These are phyloP conservation scores for Holothuria leucospilota DNA, from an alignment of 53 echinoderm and acorn worm genomes.

Conservation along the genomic window DNA sequence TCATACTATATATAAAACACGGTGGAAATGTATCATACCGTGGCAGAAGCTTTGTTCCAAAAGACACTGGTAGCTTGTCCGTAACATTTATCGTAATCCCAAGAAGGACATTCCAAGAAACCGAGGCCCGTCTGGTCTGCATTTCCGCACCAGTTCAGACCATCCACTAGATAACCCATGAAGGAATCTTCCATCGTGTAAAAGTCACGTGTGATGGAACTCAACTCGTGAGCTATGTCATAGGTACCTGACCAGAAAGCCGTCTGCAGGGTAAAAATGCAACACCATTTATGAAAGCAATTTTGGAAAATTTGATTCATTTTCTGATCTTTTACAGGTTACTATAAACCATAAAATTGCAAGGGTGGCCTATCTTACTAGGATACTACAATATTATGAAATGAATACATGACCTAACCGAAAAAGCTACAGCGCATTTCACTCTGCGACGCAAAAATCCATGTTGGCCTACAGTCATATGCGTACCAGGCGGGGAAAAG, in stretches of 20 bases:
- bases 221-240: conserved; percentile 42
- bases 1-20: too few species aligned
- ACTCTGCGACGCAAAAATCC: too few species aligned
- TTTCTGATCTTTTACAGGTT: too few species aligned
- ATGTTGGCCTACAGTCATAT: too few species aligned
- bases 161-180: conserved; percentile 52
- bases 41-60: conserved; percentile 71
- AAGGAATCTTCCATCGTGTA: conserved; percentile 59
- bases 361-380: too few species aligned
- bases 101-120: conserved; percentile 59
- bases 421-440: too few species aligned
- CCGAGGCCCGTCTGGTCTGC: conserved; percentile 43
- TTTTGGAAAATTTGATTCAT: too few species aligned
- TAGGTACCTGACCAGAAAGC: conserved; percentile 61
- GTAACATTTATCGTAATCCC: conserved; percentile 18
- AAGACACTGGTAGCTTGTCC: conserved; percentile 64
- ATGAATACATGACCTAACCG: too few species aligned
- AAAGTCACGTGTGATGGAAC: not conserved
- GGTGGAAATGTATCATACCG: not conserved
- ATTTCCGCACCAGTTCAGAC: conserved; percentile 66
- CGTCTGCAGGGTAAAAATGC: conserved; percentile 7
- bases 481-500: too few species aligned
- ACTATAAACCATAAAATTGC: too few species aligned
- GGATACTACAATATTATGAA: too few species aligned
- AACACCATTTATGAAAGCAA: too few species aligned